Conservation (phyloP, 2,113 vertebrate genomes). For the Sylvicapra grimmia region DNA sequence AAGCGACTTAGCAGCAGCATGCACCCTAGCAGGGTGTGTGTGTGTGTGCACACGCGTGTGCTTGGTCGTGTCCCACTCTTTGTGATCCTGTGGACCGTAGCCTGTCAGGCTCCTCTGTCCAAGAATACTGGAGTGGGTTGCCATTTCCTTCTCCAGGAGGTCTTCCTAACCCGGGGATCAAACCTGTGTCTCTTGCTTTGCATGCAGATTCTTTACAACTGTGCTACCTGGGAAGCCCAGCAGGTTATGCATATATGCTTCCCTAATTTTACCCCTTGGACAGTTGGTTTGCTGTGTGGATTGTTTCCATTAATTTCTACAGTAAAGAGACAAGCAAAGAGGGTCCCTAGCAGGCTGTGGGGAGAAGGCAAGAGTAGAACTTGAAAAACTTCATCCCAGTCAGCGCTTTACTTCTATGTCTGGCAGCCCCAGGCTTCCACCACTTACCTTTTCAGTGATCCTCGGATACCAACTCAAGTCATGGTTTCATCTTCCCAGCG, state of each 20-base stretch:
- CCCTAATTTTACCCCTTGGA: not conserved
- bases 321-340: not conserved
- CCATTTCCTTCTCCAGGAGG: not conserved
- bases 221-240: not conserved
- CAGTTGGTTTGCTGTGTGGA: not conserved
- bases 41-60: fast-evolving
- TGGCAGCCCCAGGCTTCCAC: not conserved
- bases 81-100: not conserved
- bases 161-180: not conserved
- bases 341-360: not conserved
- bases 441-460: not conserved
- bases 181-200: not conserved
- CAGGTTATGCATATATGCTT: fast-evolving
- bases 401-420: not conserved
- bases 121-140: not conserved
- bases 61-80: not conserved
- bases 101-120: not conserved
- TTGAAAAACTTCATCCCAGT: not conserved
- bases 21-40: not conserved
- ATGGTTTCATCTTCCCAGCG: not conserved
- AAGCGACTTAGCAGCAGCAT: not conserved
- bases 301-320: not conserved
- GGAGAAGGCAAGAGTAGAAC: not conserved
- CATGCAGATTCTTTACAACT: not conserved
- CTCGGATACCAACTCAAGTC: not conserved